Evolutionary conservation across 2,888 invertebrate species (phyloP), one percentile per base, ranked within the genome.

Genomic region (Apamea epomidion): DNA sequence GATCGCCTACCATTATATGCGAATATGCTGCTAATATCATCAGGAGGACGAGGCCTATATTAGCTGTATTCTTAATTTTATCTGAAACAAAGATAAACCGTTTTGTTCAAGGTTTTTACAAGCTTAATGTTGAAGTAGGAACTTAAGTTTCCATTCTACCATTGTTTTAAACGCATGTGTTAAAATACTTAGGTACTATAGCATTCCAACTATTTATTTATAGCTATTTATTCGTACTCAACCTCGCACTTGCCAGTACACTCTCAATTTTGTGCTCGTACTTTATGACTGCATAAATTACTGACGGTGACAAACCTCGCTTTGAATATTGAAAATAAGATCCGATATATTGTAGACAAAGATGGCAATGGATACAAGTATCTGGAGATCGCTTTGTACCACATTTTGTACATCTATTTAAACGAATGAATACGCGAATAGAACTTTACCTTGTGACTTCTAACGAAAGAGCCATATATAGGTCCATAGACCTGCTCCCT

Each of bases 11-110:
- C 98, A 99, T 98, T 92, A 98, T 98, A 94, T 99, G 99, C 25
- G 99, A 99, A 95, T 99, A 99, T 78, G 99, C 98, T 60, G 99
- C 99, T 95, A 99, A 98, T 84, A 99, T 93, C 98, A 99, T 99
- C 87, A 99, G 96, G 75, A 98, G 87, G 67, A 99, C 97, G 82
- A 99, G 97, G 58, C 98, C 98, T 18, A 98, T 96, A 95, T 99
- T 99, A 68, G 99, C 99, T 72, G 98, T 97, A 94, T 99, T 99
- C 96, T 99, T 99, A 84, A 99, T 97, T 95, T 98, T 98, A 95
- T 99, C 99, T 99, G 97, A 73, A 93, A 87, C 32, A 65, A 78
- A 64, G 21, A n/a, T 64, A 62, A 71, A 78, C 21, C 18, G 7
- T 10, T 69, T 81, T 4, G 12, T 58, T 37, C 29, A n/a, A 45